Base-by-base conservation (phyloP, 2,113 vertebrate genomes). In the Laticauda laticaudata region DNA sequence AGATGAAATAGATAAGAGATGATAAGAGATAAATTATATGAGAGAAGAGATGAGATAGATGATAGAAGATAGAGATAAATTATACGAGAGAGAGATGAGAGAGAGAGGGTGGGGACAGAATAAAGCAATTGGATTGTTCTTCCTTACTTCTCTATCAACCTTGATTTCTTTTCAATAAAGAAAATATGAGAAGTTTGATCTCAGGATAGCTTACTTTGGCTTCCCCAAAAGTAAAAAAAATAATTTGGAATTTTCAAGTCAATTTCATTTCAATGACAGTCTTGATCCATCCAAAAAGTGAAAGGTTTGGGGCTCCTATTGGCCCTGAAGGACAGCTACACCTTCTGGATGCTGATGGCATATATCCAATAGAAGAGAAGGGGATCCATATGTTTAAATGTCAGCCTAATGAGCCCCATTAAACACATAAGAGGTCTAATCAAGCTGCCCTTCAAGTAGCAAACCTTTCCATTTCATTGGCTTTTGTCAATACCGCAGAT, bases 291-390 rank as follows among this genome's bases (percentile, higher is more conserved):
- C 57, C 0, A 89, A 88, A 92, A 64, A 93, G 89, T 69, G 94
- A 43, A 81, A 81, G 75, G 34, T 34, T 39, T 81, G 3, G 18
- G 87, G 94, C 96, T 20, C 43, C 45, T n/a, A 89, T 20, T 15
- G 20, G 5, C 12, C 1, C 20, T 81, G 81, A 48, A 21, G 9
- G 93, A 91, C 69, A 93, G 87, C 75, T 94, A 94, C 95, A 96
- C 94, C 95, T 96, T 94, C 23, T 48, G 95, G 95, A 95, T 95
- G 95, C 94, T 59, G 95, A 93, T 94, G 96, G 95, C 94, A 97
- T 86, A 7, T 94, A 94, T 94, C 91, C 93, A 95, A 86, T 96
- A 95, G 95, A 92, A 18, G 24, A 48, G 94, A 92, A 26, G 23
- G 69, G 93, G 86, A 61, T 89, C 95, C 95, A 96, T 0, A 0